Conservation (phyloP, 2,888 invertebrate species). For the Mimas tiliae region DNA sequence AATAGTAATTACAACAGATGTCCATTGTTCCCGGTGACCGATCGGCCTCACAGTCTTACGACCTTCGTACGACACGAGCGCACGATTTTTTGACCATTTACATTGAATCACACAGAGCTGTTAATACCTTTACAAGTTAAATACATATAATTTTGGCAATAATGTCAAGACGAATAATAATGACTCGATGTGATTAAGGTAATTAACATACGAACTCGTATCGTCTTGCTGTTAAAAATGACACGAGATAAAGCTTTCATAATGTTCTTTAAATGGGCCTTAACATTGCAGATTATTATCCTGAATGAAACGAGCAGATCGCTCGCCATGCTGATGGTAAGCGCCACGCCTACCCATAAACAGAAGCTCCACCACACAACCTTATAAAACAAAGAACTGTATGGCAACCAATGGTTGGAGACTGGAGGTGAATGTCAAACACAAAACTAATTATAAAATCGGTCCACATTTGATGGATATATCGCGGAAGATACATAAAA, state of each 20-base stretch:
- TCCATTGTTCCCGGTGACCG: conserved; percentile 79
- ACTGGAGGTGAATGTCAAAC: too few relatives aligned
- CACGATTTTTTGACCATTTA: conserved; percentile 79
- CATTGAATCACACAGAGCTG: conserved; percentile 52
- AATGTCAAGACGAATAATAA: conserved; percentile 31
- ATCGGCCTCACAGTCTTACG: conserved; percentile 69
- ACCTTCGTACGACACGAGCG: conserved; percentile 72
- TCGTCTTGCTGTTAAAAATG: conserved; percentile 21
- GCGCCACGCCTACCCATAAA: too few relatives aligned
- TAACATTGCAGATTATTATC: background rate
- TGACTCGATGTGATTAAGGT: conserved; percentile 20
- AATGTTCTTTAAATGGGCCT: conserved; percentile 16
- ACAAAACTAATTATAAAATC: too few relatives aligned
- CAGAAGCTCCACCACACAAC: too few relatives aligned
- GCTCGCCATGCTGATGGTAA: too few relatives aligned
- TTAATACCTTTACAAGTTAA: conserved; percentile 33
- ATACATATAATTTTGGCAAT: conserved; percentile 25
- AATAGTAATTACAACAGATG: conserved; percentile 83
- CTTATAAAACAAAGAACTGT: too few relatives aligned
- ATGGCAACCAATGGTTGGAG: too few relatives aligned
- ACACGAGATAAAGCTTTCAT: conserved; percentile 2
- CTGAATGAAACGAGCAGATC: too few relatives aligned
- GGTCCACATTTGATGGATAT: too few relatives aligned
- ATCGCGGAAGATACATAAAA: too few relatives aligned
- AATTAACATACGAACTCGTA: conserved; percentile 23